Evolutionary conservation across 2,888 invertebrate species (phyloP).

Genomic region (Lypha dubia): DNA sequence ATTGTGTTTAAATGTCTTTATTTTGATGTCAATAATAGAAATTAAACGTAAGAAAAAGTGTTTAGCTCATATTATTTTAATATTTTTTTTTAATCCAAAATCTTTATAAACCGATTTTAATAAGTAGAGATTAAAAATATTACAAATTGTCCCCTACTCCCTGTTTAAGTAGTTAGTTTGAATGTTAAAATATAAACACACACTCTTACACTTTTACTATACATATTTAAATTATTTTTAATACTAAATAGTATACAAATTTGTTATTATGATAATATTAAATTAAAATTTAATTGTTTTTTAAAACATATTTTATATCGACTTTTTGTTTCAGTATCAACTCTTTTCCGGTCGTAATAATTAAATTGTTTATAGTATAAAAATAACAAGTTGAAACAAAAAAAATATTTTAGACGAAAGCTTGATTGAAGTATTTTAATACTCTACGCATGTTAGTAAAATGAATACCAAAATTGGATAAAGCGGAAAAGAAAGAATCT

Average conservation of each 20-base stretch:
- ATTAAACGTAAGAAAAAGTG: background rate
- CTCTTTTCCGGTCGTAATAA: constrained; percentile 88
- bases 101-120: background rate
- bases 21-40: constrained; percentile 34
- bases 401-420: constrained; percentile 6
- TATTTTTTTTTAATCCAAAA: background rate
- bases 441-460: constrained; percentile 1
- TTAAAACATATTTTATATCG: constrained; percentile 36
- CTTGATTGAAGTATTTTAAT: constrained; percentile 6
- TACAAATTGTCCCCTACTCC: constrained; percentile 39
- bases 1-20: constrained; percentile 44
- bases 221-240: background rate
- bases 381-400: constrained; percentile 28
- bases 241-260: background rate
- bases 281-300: background rate
- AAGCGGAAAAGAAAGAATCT: background rate
- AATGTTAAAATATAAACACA: constrained; percentile 57
- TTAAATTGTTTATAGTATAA: constrained; percentile 75
- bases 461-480: background rate
- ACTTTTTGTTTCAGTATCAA: constrained; percentile 86
- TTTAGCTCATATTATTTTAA: background rate
- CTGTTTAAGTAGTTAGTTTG: constrained; percentile 55
- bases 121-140: constrained; percentile 58
- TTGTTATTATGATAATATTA: background rate
- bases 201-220: constrained; percentile 20